These are phyloP conservation scores for Zaprionus ghesquierei DNA, from an alignment of 1,140 invertebrate genomes.

Conservation along the genomic window DNA sequence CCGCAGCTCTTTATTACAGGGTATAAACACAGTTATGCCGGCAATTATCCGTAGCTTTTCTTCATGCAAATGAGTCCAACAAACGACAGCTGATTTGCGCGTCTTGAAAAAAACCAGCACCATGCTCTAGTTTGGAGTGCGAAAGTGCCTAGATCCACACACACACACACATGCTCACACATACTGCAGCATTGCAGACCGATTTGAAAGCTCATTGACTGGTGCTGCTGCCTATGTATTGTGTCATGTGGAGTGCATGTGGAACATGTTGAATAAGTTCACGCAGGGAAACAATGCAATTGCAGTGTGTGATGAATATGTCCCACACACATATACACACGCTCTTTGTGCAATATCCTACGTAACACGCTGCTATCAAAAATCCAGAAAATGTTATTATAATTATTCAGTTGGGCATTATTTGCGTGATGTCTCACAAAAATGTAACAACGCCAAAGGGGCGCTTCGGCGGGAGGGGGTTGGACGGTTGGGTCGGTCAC, in stretches of 20 bases:
- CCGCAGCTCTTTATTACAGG: background rate
- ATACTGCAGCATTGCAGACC: background rate
- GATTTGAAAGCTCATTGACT: slow-evolving; percentile 27
- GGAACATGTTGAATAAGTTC: slow-evolving; percentile 44
- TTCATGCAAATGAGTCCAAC: slow-evolving; percentile 49
- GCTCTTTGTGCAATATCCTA: slow-evolving; percentile 23
- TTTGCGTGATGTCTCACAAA: slow-evolving; percentile 41
- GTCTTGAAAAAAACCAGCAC: slow-evolving; percentile 15
- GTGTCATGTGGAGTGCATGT: slow-evolving; percentile 54
- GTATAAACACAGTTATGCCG: slow-evolving; percentile 43
- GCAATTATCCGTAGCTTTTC: slow-evolving; percentile 23
- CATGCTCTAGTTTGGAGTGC: slow-evolving; percentile 47
- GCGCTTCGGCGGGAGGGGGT: slow-evolving; percentile 1
- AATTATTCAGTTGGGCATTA: slow-evolving; percentile 42
- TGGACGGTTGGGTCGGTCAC: background rate
- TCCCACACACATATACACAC: background rate
- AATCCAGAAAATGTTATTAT: slow-evolving; percentile 38
- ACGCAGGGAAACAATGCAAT: slow-evolving; percentile 24
- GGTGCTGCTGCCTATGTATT: slow-evolving; percentile 13
- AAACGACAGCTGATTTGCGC: slow-evolving; percentile 20
- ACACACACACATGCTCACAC: slow-evolving; percentile 4
- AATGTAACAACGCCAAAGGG: slow-evolving; percentile 42
- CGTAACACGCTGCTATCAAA: slow-evolving; percentile 39
- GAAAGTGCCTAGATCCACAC: slow-evolving; percentile 24
- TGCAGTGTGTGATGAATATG: slow-evolving; percentile 15